These are phyloP conservation scores for Anarhynchus alexandrinus DNA, from an alignment of 2,113 vertebrate species.

Conservation along the genomic window DNA sequence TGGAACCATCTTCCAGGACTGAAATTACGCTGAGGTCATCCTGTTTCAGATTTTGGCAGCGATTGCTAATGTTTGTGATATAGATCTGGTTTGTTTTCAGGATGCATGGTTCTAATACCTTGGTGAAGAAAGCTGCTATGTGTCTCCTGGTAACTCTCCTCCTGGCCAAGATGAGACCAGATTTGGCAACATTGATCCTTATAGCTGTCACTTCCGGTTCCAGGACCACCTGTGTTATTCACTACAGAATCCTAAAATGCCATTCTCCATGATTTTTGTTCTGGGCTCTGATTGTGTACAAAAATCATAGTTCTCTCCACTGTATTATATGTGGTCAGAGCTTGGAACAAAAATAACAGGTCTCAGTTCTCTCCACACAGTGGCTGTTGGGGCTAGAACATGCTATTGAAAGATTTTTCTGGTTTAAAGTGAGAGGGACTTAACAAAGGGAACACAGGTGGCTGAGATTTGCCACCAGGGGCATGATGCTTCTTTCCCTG, in stretches of 20 bases:
- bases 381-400: not conserved
- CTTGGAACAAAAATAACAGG: not conserved
- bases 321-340: not conserved
- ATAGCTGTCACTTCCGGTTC: not conserved
- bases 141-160: not conserved
- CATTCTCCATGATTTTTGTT: not conserved
- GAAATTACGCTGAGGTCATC: not conserved
- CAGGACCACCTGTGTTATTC: not conserved
- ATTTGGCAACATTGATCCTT: not conserved
- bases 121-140: not conserved
- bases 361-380: not conserved
- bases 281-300: not conserved
- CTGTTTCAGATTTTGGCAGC: not conserved
- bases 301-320: not conserved
- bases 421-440: not conserved
- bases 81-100: not conserved
- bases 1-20: not conserved
- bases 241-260: not conserved
- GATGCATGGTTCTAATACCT: not conserved
- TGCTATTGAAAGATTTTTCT: not conserved
- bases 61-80: not conserved
- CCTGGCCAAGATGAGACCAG: not conserved
- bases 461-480: not conserved
- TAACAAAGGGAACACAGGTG: not conserved
- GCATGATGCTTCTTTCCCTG: not conserved